Evolutionary conservation across 2,797 vertebrate genomes (phyloP).

Genomic region (Taenioides sp.): DNA sequence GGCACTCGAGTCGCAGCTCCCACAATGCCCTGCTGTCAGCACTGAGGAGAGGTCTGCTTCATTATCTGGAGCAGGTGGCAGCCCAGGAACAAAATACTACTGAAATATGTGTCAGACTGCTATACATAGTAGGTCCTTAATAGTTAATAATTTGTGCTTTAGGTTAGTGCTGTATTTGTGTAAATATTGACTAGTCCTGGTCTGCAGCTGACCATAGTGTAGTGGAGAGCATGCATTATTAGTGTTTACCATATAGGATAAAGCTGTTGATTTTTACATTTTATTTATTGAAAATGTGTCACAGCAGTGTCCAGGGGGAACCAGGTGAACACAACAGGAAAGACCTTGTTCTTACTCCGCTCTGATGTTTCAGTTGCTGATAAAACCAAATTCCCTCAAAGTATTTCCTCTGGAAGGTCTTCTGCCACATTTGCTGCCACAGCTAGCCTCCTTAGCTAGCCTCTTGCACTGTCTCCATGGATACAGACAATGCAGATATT

Average conservation of each 20-base stretch:
- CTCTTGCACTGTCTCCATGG: too few relatives aligned
- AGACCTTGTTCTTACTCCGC: too few relatives aligned
- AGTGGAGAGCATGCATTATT: neutral
- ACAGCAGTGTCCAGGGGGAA: too few relatives aligned
- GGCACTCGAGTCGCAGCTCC: constrained; percentile 46
- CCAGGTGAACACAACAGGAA: too few relatives aligned
- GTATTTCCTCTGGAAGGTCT: too few relatives aligned
- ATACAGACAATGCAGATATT: too few relatives aligned
- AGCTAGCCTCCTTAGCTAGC: too few relatives aligned
- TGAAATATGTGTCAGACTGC: constrained; percentile 35
- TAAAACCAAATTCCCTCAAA: too few relatives aligned
- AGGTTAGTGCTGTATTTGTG: neutral
- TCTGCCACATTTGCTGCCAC: too few relatives aligned
- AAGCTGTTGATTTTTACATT: neutral
- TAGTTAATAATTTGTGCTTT: neutral
- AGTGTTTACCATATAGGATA: neutral
- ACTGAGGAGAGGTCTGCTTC: constrained; percentile 32
- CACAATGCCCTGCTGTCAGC: constrained; percentile 53
- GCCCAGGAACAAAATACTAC: constrained; percentile 41
- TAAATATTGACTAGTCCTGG: neutral
- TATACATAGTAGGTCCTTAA: neutral
- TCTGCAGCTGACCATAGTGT: neutral
- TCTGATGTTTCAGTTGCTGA: too few relatives aligned
- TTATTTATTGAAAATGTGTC: neutral
- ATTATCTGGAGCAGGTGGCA: constrained; percentile 62